A percentile compares a stretch with the other conserved stretches of the same genome.
These are phyloP conservation scores for Hydropsyche tenuis DNA, from an alignment of 1,140 invertebrate species.

Conservation along the genomic window DNA sequence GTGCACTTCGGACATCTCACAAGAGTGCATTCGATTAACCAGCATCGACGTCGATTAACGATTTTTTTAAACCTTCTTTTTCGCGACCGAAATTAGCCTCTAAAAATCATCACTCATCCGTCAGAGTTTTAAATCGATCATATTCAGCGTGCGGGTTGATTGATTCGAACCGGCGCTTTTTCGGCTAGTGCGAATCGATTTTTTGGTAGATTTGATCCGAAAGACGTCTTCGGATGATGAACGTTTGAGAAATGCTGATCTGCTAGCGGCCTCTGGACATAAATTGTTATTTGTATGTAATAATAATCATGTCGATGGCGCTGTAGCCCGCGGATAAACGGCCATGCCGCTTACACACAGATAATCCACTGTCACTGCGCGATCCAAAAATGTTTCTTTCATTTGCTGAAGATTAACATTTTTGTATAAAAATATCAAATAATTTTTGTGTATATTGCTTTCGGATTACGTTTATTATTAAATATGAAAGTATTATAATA, in stretches of 20 bases:
- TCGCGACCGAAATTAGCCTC: too few relatives aligned
- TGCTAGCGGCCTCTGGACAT: constrained; percentile 29
- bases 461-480: too few relatives aligned
- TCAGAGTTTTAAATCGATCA: background rate
- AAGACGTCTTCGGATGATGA: constrained; percentile 25
- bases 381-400: background rate
- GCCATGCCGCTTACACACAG: constrained; percentile 1
- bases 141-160: background rate
- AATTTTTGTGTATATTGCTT: too few relatives aligned
- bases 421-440: too few relatives aligned
- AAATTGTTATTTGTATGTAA: constrained; percentile 39
- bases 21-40: background rate
- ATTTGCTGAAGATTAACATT: too few relatives aligned
- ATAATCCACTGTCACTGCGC: constrained; percentile 13
- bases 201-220: background rate
- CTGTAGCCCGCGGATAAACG: constrained; percentile 27
- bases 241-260: constrained; percentile 7
- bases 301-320: constrained; percentile 38
- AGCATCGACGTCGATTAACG: too few relatives aligned
- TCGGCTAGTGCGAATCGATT: background rate
- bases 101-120: too few relatives aligned
- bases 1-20: background rate
- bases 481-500: too few relatives aligned
- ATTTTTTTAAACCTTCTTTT: too few relatives aligned
- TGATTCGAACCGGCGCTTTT: background rate